phyloP scores from a whole-genome alignment of 2,113 vertebrate genomes.

The Canis aureus region DNA sequence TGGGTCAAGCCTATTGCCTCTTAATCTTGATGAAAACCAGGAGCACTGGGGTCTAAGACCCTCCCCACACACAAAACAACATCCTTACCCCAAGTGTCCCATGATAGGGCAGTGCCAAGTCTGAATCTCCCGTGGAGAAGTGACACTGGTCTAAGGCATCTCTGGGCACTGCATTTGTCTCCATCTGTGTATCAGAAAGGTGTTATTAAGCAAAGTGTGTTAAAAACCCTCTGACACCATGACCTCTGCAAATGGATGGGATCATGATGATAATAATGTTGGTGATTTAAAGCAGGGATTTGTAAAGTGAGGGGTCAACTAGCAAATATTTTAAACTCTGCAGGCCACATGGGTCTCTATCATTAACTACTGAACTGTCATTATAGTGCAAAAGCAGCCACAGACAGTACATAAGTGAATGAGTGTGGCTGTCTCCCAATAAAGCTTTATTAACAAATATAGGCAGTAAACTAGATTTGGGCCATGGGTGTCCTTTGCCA shows the following conservation, averaged over 20 bases:
- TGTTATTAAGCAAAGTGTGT: background rate
- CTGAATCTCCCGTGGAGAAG: background rate
- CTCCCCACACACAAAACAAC: background rate
- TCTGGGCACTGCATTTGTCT: background rate
- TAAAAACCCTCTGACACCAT: background rate
- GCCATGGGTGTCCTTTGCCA: background rate
- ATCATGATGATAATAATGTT: background rate
- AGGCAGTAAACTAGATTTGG: background rate
- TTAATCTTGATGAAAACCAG: background rate
- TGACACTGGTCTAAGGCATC: background rate
- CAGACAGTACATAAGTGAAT: background rate
- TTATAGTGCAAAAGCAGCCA: background rate
- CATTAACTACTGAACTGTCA: background rate
- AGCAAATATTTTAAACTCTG: background rate
- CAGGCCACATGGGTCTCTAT: background rate
- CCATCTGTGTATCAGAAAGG: background rate
- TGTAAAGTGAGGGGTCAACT: background rate
- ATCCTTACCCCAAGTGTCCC: background rate
- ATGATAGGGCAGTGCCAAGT: background rate
- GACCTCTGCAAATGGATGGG: background rate
- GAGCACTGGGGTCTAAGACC: background rate
- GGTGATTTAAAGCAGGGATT: background rate
- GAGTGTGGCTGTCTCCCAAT: background rate
- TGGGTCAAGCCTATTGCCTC: background rate
- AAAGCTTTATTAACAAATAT: conserved; percentile 67